Evolutionary conservation across 2,113 vertebrate genomes (phyloP).

Genomic region (Lasiurus cinereus): DNA sequence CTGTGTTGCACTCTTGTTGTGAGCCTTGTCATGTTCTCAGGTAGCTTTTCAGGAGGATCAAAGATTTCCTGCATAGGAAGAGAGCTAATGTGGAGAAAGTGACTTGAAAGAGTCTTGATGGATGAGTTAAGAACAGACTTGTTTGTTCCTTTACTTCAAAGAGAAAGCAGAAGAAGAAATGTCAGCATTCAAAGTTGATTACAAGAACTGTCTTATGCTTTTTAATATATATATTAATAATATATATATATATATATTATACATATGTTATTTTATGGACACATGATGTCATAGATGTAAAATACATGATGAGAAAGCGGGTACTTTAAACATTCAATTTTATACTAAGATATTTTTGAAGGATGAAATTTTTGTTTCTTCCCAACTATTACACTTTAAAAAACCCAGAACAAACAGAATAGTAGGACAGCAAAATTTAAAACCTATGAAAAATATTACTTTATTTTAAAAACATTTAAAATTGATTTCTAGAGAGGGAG

Average conservation of each 20-base stretch:
- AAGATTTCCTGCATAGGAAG: neutral
- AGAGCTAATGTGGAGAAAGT: conserved; percentile 52
- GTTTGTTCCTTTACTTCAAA: neutral
- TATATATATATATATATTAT: neutral
- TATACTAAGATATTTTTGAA: neutral
- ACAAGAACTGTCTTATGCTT: neutral
- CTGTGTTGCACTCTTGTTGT: neutral
- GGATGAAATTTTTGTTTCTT: neutral
- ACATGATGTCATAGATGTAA: neutral
- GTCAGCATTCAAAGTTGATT: neutral
- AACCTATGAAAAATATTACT: neutral
- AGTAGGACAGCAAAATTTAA: neutral
- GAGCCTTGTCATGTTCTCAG: conserved; percentile 44
- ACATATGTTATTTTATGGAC: neutral
- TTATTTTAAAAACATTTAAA: neutral
- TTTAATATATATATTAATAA: neutral
- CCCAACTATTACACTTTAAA: neutral
- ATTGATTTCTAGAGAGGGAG: neutral
- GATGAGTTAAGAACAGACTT: neutral
- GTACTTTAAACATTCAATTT: neutral
- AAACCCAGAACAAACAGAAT: neutral
- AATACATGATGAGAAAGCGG: neutral
- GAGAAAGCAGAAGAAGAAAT: neutral
- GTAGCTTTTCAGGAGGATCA: conserved; percentile 58
- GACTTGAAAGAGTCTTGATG: conserved; percentile 62